phyloP scores from a whole-genome alignment of 2,888 invertebrate species.

The Dynastes grantii region DNA sequence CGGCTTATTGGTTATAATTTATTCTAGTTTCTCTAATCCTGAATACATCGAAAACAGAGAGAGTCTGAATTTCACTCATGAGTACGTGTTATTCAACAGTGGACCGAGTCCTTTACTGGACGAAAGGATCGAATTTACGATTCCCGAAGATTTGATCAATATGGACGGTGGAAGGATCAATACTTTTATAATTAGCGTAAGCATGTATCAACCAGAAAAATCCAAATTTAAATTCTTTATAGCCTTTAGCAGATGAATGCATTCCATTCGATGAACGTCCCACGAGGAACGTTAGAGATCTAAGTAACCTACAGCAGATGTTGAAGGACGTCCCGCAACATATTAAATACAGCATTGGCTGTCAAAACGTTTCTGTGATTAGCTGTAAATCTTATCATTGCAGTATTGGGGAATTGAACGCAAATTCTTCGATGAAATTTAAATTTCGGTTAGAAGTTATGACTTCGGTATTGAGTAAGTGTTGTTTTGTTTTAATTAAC shows the following conservation, averaged over 20 bases:
- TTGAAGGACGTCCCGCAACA: background rate
- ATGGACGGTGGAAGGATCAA: background rate
- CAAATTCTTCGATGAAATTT: constrained; percentile 27
- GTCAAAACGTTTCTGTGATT: background rate
- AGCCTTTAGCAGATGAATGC: constrained; percentile 45
- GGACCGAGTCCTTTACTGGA: constrained; percentile 52
- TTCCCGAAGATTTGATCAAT: constrained; percentile 37
- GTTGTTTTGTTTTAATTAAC: background rate
- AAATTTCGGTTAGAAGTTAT: constrained; percentile 17
- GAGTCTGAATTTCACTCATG: constrained; percentile 34
- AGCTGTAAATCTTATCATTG: constrained; percentile 12
- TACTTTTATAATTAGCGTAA: constrained; percentile 33
- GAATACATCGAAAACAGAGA: constrained; percentile 44
- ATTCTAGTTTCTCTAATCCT: constrained; percentile 29
- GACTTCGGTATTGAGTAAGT: constrained; percentile 9
- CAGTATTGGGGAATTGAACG: constrained; percentile 12
- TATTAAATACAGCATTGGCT: constrained; percentile 12
- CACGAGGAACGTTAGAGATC: background rate
- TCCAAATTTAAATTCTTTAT: background rate
- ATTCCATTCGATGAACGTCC: constrained; percentile 11
- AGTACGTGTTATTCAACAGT: constrained; percentile 50
- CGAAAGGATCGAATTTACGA: constrained; percentile 32
- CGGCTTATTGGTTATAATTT: background rate
- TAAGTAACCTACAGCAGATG: background rate
- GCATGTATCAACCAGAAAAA: background rate